Conservation (phyloP, 2,888 invertebrate species). For the Dolomedes plantarius region DNA sequence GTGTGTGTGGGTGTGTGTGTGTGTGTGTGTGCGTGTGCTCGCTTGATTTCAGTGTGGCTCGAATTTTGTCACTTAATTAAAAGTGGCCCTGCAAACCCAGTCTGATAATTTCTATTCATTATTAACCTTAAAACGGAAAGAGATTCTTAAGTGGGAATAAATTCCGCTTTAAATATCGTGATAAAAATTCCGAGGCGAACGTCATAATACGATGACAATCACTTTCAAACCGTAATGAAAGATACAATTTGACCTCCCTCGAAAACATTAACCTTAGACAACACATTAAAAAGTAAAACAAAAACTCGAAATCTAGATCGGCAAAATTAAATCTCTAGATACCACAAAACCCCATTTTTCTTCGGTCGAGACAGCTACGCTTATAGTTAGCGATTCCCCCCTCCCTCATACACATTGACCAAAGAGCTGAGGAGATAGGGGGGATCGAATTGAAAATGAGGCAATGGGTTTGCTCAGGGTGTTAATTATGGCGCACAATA, state of each 20-base stretch:
- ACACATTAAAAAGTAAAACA: no score
- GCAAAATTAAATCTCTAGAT: not conserved
- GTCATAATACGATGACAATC: not conserved
- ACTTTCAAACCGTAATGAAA: not conserved
- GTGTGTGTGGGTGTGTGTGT: no score
- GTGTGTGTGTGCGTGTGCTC: no score
- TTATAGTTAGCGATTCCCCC: not conserved
- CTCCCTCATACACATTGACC: slow-evolving; percentile 26
- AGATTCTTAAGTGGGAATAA: no score
- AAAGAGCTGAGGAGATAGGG: slow-evolving; percentile 2
- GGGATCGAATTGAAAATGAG: slow-evolving; percentile 57
- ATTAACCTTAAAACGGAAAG: no score
- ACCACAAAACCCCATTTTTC: not conserved
- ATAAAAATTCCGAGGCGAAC: not conserved
- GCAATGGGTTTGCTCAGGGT: slow-evolving; percentile 60
- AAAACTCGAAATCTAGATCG: not conserved
- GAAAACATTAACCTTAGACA: not conserved
- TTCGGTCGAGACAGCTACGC: not conserved
- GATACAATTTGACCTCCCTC: not conserved
- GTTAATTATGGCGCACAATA: slow-evolving; percentile 65
- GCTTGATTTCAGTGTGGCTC: no score
- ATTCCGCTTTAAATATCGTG: no score
- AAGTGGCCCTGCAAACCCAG: no score
- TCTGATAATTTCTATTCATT: no score
- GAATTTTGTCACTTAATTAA: no score